Conservation (phyloP, 2,888 invertebrate genomes). For the Troglohyphantes excavatus region DNA sequence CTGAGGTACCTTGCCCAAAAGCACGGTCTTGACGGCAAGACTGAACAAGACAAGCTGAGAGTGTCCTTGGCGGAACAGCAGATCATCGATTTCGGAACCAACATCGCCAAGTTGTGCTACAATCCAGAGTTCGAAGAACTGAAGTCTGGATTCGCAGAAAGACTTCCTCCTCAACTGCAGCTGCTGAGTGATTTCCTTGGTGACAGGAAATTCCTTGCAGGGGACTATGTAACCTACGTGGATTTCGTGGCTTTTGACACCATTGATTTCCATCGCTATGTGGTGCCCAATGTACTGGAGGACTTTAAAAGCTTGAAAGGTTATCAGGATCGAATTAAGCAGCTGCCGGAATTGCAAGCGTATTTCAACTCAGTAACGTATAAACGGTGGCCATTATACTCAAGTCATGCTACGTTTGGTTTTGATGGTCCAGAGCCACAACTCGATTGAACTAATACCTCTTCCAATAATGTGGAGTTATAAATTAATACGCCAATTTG, state of each 20-base stretch:
- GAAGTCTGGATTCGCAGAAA: slow-evolving; percentile 35
- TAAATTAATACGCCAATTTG: no score
- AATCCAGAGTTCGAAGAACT: slow-evolving; percentile 80
- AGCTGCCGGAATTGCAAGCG: slow-evolving; percentile 64
- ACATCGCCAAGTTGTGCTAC: slow-evolving; percentile 82
- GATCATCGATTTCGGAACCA: slow-evolving; percentile 83
- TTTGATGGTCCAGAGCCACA: slow-evolving; percentile 24
- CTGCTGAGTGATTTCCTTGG: slow-evolving; percentile 63
- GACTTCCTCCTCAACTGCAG: slow-evolving; percentile 56
- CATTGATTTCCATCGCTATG: slow-evolving; percentile 64
- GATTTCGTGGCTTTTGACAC: slow-evolving; percentile 79
- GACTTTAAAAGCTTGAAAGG: slow-evolving; percentile 53
- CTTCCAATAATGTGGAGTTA: no score
- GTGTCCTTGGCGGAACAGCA: slow-evolving; percentile 76
- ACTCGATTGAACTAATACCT: background rate
- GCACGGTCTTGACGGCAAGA: slow-evolving; percentile 64
- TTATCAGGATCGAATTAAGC: slow-evolving; percentile 69
- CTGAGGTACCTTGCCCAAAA: slow-evolving; percentile 78
- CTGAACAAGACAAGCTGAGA: slow-evolving; percentile 47
- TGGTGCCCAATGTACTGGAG: slow-evolving; percentile 55
- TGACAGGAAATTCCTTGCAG: slow-evolving; percentile 73
- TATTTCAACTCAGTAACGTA: slow-evolving; percentile 49
- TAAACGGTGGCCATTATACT: slow-evolving; percentile 52
- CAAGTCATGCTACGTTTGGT: slow-evolving; percentile 6
- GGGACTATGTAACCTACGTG: slow-evolving; percentile 79